These are phyloP conservation scores for Capra hircus DNA, from an alignment of 2,113 vertebrate genomes.

Conservation along the genomic window DNA sequence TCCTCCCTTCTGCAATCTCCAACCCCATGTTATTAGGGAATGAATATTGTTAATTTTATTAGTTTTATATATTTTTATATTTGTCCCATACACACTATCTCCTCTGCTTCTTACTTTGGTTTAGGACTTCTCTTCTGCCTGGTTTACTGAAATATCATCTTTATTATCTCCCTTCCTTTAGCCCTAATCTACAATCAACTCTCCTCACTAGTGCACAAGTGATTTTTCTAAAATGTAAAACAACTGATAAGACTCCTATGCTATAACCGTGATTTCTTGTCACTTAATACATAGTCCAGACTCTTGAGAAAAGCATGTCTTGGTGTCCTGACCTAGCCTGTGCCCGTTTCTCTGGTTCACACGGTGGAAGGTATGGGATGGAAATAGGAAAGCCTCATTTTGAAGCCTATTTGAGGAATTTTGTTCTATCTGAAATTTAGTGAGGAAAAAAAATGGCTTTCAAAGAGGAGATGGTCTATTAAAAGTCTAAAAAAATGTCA, in stretches of 20 bases:
- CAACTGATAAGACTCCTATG: neutral
- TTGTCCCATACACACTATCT: neutral
- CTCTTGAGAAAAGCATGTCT: neutral
- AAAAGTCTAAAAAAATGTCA: neutral
- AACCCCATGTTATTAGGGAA: neutral
- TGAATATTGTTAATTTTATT: neutral
- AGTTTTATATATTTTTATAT: neutral
- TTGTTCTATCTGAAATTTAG: conserved; percentile 19
- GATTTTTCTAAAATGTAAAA: neutral
- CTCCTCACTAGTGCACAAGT: neutral
- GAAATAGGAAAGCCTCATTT: neutral
- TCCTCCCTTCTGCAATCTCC: neutral
- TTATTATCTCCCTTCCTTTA: neutral
- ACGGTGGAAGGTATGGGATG: neutral
- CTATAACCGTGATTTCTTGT: neutral
- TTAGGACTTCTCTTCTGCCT: neutral
- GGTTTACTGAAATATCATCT: neutral
- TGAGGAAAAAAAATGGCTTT: neutral
- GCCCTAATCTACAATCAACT: neutral
- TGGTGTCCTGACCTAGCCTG: neutral
- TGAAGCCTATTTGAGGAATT: neutral
- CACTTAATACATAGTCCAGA: neutral
- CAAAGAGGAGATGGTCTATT: neutral
- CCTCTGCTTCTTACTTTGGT: neutral
- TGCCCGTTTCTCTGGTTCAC: neutral